phyloP scores from a whole-genome alignment of 2,113 vertebrate species.

The Pollachius pollachius region DNA sequence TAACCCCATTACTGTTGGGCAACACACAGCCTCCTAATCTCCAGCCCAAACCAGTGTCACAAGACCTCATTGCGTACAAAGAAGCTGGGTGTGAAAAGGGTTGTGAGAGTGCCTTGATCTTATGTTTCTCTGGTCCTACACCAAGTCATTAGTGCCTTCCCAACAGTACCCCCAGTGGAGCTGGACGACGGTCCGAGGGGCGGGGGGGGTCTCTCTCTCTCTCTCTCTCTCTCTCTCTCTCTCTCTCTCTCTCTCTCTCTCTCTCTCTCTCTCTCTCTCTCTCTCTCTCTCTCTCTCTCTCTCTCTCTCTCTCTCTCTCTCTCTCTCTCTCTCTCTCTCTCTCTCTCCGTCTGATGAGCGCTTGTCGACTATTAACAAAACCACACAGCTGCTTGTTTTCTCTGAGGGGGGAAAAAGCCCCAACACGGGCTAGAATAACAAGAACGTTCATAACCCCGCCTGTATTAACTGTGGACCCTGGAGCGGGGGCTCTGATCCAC shows the following conservation, averaged over 20 bases:
- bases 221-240: too few relatives aligned
- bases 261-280: too few relatives aligned
- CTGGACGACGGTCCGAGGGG: background rate
- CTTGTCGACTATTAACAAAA: too few relatives aligned
- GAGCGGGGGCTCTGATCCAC: too few relatives aligned
- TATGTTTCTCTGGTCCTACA: slow-evolving; percentile 4
- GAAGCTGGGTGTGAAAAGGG: background rate
- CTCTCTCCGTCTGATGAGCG: too few relatives aligned
- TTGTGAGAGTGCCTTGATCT: background rate
- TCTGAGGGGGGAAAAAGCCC: background rate
- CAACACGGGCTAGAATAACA: slow-evolving; percentile 17
- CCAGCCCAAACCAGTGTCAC: slow-evolving; percentile 22
- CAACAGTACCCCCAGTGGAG: slow-evolving; percentile 25
- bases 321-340: too few relatives aligned
- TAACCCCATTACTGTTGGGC: slow-evolving; percentile 28
- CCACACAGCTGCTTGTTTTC: too few relatives aligned
- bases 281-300: too few relatives aligned
- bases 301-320: too few relatives aligned
- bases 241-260: too few relatives aligned
- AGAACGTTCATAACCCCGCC: slow-evolving; percentile 4
- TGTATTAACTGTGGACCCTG: slow-evolving; percentile 15
- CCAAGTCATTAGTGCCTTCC: slow-evolving; percentile 11
- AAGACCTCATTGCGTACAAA: slow-evolving; percentile 3
- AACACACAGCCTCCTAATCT: slow-evolving; percentile 33
- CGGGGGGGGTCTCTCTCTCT: too few relatives aligned